phyloP scores from a whole-genome alignment of 2,888 invertebrate species.

The Drosophila quasianomalipes region DNA sequence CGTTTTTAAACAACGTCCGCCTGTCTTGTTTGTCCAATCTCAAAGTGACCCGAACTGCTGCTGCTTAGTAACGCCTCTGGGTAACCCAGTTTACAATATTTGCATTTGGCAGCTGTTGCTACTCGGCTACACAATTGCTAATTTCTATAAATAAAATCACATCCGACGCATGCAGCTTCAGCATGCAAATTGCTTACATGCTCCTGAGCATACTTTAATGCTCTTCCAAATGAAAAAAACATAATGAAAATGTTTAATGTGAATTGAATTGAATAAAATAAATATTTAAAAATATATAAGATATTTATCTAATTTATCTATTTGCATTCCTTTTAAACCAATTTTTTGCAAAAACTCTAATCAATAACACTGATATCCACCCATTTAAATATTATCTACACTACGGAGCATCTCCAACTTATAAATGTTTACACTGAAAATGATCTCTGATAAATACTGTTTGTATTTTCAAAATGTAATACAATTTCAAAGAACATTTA shows the following conservation, averaged over 20 bases:
- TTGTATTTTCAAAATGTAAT: not conserved
- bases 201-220: not conserved
- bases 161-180: conserved; percentile 50
- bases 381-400: not conserved
- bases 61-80: conserved; percentile 48
- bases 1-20: conserved; percentile 13
- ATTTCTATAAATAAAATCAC: conserved; percentile 68
- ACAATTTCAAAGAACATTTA: not conserved
- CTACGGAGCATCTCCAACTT: not conserved
- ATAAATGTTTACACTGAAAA: not conserved
- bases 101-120: conserved; percentile 62
- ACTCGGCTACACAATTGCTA: conserved; percentile 58
- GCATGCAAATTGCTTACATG: conserved; percentile 21
- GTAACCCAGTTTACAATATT: conserved; percentile 67
- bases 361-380: not conserved
- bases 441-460: not conserved
- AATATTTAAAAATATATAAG: not conserved
- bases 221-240: not conserved
- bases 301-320: not conserved
- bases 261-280: not conserved
- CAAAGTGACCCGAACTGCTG: conserved; percentile 43
- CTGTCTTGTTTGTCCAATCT: conserved; percentile 42
- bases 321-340: not conserved
- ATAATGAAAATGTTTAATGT: not conserved
- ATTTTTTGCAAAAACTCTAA: not conserved